Evolutionary conservation across 1,140 invertebrate species (phyloP).

Genomic region (Lucilia cuprina): DNA sequence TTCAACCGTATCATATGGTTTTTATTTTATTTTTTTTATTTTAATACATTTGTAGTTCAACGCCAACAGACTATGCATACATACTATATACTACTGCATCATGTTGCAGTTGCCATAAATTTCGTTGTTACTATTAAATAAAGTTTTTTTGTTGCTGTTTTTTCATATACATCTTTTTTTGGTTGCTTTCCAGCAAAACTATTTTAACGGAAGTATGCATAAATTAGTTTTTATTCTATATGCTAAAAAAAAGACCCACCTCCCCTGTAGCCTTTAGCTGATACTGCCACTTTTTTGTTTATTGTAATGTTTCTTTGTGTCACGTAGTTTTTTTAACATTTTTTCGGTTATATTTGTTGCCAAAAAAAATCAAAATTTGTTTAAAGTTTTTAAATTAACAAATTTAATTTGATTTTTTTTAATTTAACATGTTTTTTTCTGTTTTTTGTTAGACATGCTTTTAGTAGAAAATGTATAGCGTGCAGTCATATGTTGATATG

Average conservation of each 20-base stretch:
- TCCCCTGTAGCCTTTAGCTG: too few relatives aligned
- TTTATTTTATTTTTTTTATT: background rate
- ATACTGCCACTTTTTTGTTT: too few relatives aligned
- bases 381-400: background rate
- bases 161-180: background rate
- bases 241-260: too few relatives aligned
- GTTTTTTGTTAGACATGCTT: too few relatives aligned
- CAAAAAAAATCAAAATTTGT: background rate
- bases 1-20: background rate
- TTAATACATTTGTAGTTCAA: background rate
- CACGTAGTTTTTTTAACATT: background rate
- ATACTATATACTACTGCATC: background rate
- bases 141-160: background rate
- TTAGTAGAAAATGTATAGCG: too few relatives aligned
- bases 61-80: background rate
- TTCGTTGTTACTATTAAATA: background rate
- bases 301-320: background rate
- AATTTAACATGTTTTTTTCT: background rate
- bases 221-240: slow-evolving; percentile 19
- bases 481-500: too few relatives aligned
- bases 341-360: background rate
- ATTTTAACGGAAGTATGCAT: slow-evolving; percentile 23
- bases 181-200: slow-evolving; percentile 14
- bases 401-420: background rate
- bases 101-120: slow-evolving; percentile 28